A percentile compares a stretch with the other conserved stretches of the same genome.
Evolutionary conservation across 2,797 vertebrate species (phyloP).

Genomic region (Sardinella longiceps): DNA sequence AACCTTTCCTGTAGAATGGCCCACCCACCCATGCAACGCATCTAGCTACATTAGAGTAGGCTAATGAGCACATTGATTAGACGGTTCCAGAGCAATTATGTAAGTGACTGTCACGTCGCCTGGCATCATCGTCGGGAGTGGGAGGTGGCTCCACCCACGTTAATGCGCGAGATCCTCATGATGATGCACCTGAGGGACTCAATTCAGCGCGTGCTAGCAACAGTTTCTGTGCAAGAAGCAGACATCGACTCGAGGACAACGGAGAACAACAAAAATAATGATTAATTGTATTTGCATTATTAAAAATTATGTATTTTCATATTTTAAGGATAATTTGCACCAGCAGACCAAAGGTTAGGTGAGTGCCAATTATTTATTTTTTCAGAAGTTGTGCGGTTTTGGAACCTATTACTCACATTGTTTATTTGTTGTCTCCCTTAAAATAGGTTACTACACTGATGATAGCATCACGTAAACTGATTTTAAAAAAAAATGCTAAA

Average conservation of each 20-base stretch:
- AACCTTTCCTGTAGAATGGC: no score
- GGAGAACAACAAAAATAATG: not conserved
- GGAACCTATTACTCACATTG: no score
- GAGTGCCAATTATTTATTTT: not conserved
- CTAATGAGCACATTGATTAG: not conserved
- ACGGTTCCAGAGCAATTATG: not conserved
- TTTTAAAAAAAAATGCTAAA: no score
- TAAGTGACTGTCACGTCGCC: not conserved
- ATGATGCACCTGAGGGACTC: not conserved
- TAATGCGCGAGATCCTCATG: not conserved
- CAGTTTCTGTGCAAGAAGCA: conserved; percentile 2
- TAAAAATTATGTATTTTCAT: not conserved
- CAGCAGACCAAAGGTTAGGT: not conserved
- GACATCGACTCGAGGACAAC: not conserved
- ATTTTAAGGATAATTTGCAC: not conserved
- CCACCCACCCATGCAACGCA: no score
- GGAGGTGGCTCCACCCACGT: not conserved
- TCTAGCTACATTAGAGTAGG: no score
- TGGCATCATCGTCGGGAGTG: not conserved
- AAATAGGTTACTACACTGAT: no score
- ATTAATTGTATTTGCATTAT: not conserved
- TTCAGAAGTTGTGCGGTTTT: not conserved
- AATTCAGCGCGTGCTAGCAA: conserved; percentile 2
- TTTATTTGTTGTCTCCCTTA: no score
- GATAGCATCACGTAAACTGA: no score